These are phyloP conservation scores for Drosophila mayaguana DNA, from an alignment of 2,888 invertebrate species.

Conservation along the genomic window DNA sequence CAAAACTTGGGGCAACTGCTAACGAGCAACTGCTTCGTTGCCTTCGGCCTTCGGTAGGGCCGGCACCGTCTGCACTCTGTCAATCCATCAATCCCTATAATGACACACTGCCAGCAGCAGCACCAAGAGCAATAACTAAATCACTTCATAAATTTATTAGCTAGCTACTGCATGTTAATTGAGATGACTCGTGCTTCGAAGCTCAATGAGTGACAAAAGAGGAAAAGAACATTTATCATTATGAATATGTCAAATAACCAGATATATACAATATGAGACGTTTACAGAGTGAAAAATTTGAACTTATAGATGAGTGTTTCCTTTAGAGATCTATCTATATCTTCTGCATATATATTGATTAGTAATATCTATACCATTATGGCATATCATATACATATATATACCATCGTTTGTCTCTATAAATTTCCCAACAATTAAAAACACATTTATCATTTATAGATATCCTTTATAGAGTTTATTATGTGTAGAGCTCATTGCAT, in stretches of 20 bases:
- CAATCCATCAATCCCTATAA: constrained; percentile 48
- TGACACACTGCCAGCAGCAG: constrained; percentile 25
- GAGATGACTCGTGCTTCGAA: neutral
- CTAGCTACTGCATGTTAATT: constrained; percentile 23
- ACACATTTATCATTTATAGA: constrained; percentile 26
- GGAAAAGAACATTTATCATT: constrained; percentile 14
- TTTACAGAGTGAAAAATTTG: neutral
- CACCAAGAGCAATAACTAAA: constrained; percentile 12
- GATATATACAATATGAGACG: neutral
- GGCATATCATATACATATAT: too few species aligned
- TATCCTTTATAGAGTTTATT: constrained; percentile 68
- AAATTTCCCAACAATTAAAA: neutral
- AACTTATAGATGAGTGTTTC: too few species aligned
- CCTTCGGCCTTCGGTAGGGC: constrained; percentile 8
- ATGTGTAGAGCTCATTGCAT: constrained; percentile 72
- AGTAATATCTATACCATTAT: too few species aligned
- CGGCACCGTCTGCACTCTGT: constrained; percentile 39
- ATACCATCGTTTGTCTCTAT: neutral
- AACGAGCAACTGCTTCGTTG: constrained; percentile 18
- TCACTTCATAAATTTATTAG: constrained; percentile 36
- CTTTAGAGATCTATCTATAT: neutral
- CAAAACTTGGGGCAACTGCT: constrained; percentile 27
- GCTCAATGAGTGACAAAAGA: neutral
- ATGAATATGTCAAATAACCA: neutral
- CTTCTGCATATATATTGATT: too few species aligned